Evolutionary conservation across 2,888 invertebrate genomes (phyloP), one percentile per base, ranked within the genome.

Genomic region (Acronicta leporina): DNA sequence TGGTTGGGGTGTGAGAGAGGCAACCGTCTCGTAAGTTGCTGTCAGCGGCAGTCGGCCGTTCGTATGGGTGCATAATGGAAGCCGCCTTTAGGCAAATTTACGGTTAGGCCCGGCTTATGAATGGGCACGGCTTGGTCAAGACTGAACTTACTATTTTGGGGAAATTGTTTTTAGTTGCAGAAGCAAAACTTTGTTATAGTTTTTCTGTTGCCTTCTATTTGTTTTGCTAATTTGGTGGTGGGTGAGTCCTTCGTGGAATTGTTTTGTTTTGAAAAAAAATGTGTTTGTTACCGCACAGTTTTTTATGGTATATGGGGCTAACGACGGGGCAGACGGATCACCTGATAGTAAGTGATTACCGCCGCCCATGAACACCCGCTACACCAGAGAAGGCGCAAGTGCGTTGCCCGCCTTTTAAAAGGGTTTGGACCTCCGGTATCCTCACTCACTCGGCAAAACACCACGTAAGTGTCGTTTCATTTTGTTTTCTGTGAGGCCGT

Each of bases 81-180:
- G 60, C 65, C 57, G 68, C 72, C 60, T 70, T 73, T 61, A 63
- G 60, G 63, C 45, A 77, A 75, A 77, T 77, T 77, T 75, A 77
- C 70, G 65, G 62, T 61, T 42, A 27, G 41, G 51, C 55, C 38
- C 49, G 48, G 42, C 51, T 62, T 72, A 55, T 73, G 72, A 69
- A 75, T 68, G 64, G 65, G 47, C 20, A 43, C 43, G 41, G 38
- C 20, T 50, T 54, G 54, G 57, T 58, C 62, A 62, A 55, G 51
- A 25, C 62, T 41, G 62, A 62, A 67, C 46, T n/a, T n/a, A n/a
- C n/a, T 46, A 45, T 54, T 66, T 59, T 46, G 20, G 15, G 25
- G 27, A 35, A 6, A 53, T 48, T 41, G 40, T 43, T 70, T 70
- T 42, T 5, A 38, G 13, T 13, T 14, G 20, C 15, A 11, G 35